Conservation (phyloP, 37 sponge, comb jelly and placozoan species). For the Axinella damicornis region DNA sequence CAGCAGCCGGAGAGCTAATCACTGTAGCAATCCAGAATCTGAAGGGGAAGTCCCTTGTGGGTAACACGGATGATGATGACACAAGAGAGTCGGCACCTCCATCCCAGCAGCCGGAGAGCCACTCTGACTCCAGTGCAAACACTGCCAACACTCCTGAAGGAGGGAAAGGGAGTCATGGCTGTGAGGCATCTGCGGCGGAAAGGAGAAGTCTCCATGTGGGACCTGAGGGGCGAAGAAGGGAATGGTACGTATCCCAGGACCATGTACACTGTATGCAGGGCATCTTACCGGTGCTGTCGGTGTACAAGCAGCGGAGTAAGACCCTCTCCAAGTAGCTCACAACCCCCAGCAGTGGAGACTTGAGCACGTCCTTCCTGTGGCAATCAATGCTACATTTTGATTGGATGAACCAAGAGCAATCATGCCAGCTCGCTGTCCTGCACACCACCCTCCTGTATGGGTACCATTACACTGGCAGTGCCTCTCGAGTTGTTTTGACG, state of each 20-base stretch:
- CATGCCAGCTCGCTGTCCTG: conserved; percentile 12
- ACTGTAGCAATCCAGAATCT: background rate
- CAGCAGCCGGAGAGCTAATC: background rate
- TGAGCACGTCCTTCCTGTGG: conserved; percentile 35
- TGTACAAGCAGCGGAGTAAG: background rate
- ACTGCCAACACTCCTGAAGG: background rate
- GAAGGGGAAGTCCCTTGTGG: conserved; percentile 1
- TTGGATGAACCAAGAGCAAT: conserved; percentile 19
- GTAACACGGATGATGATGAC: background rate
- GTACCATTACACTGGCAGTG: conserved; percentile 32
- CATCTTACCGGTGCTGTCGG: conserved; percentile 5
- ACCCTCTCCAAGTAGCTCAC: background rate
- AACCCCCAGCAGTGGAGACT: background rate
- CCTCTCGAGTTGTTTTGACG: conserved; percentile 15
- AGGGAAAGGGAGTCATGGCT: background rate
- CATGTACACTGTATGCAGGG: conserved; percentile 16
- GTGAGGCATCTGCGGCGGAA: conserved; percentile 5
- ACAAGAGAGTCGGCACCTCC: background rate
- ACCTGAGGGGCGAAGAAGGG: background rate
- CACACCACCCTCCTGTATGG: conserved; percentile 28
- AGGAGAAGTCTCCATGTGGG: background rate
- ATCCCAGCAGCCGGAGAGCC: background rate
- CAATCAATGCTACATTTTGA: conserved; percentile 34
- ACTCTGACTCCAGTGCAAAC: background rate
- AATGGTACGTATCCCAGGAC: background rate